These are phyloP conservation scores for Drosophila histrio DNA, from an alignment of 2,888 invertebrate genomes.

Conservation along the genomic window DNA sequence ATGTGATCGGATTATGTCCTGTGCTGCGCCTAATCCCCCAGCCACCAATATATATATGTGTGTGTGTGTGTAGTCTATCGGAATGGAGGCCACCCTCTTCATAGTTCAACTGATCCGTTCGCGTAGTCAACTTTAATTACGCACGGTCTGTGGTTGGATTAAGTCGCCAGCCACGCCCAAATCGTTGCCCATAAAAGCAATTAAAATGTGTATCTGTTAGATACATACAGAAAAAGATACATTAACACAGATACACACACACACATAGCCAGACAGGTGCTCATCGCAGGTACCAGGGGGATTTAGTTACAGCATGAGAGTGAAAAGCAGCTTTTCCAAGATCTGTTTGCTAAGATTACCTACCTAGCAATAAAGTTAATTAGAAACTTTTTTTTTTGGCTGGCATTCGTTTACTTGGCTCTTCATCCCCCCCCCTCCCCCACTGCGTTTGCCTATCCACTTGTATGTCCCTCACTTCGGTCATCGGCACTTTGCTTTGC, in stretches of 20 bases:
- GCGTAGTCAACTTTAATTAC: constrained; percentile 72
- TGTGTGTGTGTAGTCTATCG: constrained; percentile 5
- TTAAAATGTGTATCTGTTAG: constrained; percentile 68
- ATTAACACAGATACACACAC: not conserved
- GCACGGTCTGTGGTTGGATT: constrained; percentile 63
- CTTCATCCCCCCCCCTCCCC: not conserved
- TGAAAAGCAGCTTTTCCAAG: constrained; percentile 62
- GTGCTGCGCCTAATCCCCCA: constrained; percentile 66
- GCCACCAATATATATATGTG: not conserved
- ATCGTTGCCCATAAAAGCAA: constrained; percentile 58
- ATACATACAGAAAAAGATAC: constrained; percentile 16
- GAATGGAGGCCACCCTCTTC: constrained; percentile 12
- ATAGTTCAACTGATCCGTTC: constrained; percentile 61
- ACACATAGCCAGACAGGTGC: constrained; percentile 13
- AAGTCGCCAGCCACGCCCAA: constrained; percentile 27
- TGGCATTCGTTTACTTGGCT: constrained; percentile 15
- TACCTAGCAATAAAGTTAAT: constrained; percentile 66
- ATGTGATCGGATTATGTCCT: constrained; percentile 79
- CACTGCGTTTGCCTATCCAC: not conserved
- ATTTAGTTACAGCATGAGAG: constrained; percentile 31
- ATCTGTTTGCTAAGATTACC: constrained; percentile 55
- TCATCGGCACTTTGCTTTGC: constrained; percentile 60
- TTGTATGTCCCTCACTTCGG: constrained; percentile 20
- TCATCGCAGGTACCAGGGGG: constrained; percentile 27
- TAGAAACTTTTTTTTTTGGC: constrained; percentile 51